Percentiles rank a stretch among this genome's conserved stretches.
phyloP scores from a whole-genome alignment of 2,888 invertebrate species.

The Nasonovia ribisnigri region DNA sequence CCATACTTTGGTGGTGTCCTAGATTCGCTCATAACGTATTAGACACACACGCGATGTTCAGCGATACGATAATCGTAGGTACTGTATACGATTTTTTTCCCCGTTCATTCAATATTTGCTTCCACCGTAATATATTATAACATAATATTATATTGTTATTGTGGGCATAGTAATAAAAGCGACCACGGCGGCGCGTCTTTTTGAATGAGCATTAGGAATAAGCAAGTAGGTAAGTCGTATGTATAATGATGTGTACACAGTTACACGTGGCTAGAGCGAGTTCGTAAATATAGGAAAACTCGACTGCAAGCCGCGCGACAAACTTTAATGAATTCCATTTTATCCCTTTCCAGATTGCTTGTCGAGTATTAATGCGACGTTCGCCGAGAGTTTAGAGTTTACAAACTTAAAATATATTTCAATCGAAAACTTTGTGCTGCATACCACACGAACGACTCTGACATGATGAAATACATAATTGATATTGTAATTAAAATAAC shows the following conservation, averaged over 20 bases:
- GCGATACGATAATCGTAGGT: not conserved
- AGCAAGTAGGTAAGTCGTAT: not conserved
- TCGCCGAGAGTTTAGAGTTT: slow-evolving; percentile 21
- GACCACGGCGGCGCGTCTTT: slow-evolving; percentile 8
- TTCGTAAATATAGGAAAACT: slow-evolving; percentile 29
- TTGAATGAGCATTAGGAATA: not conserved
- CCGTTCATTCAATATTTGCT: not conserved
- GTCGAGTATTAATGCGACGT: slow-evolving; percentile 13
- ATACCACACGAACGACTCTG: not conserved
- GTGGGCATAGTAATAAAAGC: not conserved
- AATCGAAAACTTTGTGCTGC: slow-evolving; percentile 35
- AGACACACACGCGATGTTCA: not conserved
- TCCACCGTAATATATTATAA: not conserved
- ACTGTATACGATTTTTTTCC: not conserved
- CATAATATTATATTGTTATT: not conserved
- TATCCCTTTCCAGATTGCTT: not conserved
- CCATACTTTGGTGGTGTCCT: not conserved
- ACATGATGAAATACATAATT: slow-evolving; percentile 19
- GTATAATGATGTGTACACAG: not conserved
- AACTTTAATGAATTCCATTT: slow-evolving; percentile 52
- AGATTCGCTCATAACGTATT: not conserved
- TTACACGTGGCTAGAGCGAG: not conserved
- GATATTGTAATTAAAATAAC: slow-evolving; percentile 5
- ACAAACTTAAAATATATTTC: slow-evolving; percentile 34
- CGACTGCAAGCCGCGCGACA: not conserved